Evolutionary conservation across 2,888 invertebrate genomes (phyloP), one percentile per base, ranked within the genome.

Genomic region (Ophion costatus): DNA sequence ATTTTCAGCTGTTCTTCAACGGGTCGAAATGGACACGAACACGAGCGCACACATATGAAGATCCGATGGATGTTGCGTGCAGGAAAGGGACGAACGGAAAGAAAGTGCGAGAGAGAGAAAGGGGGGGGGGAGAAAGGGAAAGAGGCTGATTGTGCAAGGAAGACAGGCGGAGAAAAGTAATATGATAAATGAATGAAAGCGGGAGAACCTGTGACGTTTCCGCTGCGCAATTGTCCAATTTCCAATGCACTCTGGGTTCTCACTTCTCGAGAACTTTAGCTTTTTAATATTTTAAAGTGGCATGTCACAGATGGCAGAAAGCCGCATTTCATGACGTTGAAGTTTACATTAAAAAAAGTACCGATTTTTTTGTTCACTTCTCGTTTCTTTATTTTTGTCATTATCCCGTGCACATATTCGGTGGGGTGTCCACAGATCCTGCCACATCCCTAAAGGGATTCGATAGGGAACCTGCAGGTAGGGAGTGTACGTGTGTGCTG

Each of bases 161-260:
- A 67, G 9, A 73, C 24, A 57, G 11, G 22, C 17, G n/a, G 33
- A 66, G 63, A 57, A 71, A 75, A 24, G 57, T 33, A 61, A 75
- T 57, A 51, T 67, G 61, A 67, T 20, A 33, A 61, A 51, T 51
- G 67, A 67, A 33, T 33, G 74, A 61, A 61, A 24, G 20, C 56
- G 10, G 29, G 29, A 67, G n/a, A 74, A 67, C 14, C 51, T 45
- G 67, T 69, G 59, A 74, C 59, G 45, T 80, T 75, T 74, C 45
- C 74, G 66, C 38, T 74, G 24, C 33, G 67, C 74, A 33, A 69
- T 80, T 80, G 80, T 80, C 22, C 42, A 80, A 64, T 73, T 45
- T 80, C 29, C 80, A 80, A 33, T n/a, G 71, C 80, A 42, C 45
- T 38, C 57, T 20, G 9, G 6, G 33, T 22, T 63, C 14, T 29